Base-by-base conservation (phyloP, 2,113 vertebrate genomes). In the Oncorhynchus keta region DNA sequence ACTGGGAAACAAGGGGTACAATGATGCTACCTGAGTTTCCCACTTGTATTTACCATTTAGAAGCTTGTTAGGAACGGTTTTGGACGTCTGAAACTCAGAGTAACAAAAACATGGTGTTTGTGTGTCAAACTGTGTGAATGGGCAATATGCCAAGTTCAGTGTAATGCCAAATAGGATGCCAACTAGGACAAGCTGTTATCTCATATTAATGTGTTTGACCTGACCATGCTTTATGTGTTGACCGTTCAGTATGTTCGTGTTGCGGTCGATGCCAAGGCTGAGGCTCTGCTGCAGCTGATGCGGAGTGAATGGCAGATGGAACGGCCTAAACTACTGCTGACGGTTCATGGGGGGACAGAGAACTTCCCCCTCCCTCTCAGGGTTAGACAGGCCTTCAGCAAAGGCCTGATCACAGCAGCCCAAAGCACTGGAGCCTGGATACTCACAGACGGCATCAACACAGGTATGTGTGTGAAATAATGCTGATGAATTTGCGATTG, bases 251-350 rank as follows among this genome's bases (percentile, higher is more conserved):
- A 96, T 80, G 92, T 97, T 9, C 95, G 98, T 79, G 91, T 95
- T 62, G 96, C 96, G 35, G 96, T 95, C 48, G 96, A 99, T 70
- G 94, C 96, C 24, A 95, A 78, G 75, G 67, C 94, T 67, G 97
- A 98, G 76, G 92, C 91, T 12, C 78, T 99, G 18, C 85, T 97
- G 76, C 95, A 96, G 57, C 88, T 99, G 84, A 97, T 99, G 96
- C 79, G 97, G 82, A 94, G 89, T 83, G 96, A 98, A 85, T 99
- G 98, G 98, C 96, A 98, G 84, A 97, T 99, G 95, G 97, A 97
- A 55, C 87, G 95, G 79, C 97, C 98, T 68, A 99, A 98, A 86
- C 89, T 99, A 9, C 92, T 99, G 11, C 94, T 99, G 70, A 97
- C 95, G 0, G 93, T 98, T 81, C 95, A 98, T 2, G 98, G 98